These are phyloP conservation scores for Cyclina sinensis DNA, from an alignment of 1,140 invertebrate genomes.

Conservation along the genomic window DNA sequence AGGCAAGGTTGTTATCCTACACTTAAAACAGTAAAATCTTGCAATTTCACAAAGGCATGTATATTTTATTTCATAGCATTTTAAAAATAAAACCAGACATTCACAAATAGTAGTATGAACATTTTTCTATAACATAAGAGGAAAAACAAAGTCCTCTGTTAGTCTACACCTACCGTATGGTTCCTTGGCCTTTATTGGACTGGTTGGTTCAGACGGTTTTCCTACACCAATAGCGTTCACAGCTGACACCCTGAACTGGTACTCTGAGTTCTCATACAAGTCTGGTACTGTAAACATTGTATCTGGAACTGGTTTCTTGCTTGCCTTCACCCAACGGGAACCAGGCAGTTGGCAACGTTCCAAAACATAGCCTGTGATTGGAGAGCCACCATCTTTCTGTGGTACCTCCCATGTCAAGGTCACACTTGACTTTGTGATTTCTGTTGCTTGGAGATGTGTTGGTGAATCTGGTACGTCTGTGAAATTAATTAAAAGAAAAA, in stretches of 20 bases:
- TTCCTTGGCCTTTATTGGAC: conserved; percentile 95
- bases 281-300: conserved; percentile 94
- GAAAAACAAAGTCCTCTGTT: too few species aligned
- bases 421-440: conserved; percentile 96
- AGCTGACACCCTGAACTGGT: conserved; percentile 98
- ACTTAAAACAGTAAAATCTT: too few species aligned
- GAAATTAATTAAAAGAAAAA: neutral
- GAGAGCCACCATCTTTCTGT: conserved; percentile 99
- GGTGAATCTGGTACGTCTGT: conserved; percentile 87
- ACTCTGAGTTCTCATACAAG: conserved; percentile 96
- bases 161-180: conserved; percentile 91
- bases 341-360: conserved; percentile 95
- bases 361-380: conserved; percentile 96
- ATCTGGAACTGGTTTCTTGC: conserved; percentile 89
- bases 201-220: conserved; percentile 96
- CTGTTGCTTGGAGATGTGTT: conserved; percentile 91
- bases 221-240: conserved; percentile 97
- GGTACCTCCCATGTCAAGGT: conserved; percentile 98
- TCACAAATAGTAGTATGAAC: too few species aligned
- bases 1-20: too few species aligned
- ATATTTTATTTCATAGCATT: too few species aligned
- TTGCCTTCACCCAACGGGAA: conserved; percentile 82
- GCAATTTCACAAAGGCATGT: too few species aligned
- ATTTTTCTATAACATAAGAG: too few species aligned
- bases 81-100: too few species aligned